These are phyloP conservation scores for Leptinotarsa texana DNA, from an alignment of 1,140 invertebrate genomes.

Conservation along the genomic window DNA sequence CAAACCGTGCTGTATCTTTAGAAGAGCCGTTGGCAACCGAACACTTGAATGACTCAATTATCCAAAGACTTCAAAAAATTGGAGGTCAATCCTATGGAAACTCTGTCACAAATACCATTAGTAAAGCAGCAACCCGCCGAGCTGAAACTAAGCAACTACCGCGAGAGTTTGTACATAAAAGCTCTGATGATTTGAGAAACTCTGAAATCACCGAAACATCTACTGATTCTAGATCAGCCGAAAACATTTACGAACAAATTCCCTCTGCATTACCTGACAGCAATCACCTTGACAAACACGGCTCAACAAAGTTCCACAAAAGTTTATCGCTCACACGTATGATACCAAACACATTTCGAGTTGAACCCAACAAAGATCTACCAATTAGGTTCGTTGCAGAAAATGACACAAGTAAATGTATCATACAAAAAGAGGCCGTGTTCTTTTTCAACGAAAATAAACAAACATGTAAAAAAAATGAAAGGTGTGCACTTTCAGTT, in stretches of 20 bases:
- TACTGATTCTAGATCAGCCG: not conserved
- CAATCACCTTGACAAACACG: not conserved
- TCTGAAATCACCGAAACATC: too few relatives aligned
- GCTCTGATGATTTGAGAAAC: too few relatives aligned
- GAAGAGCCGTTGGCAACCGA: not conserved
- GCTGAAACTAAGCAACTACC: not conserved
- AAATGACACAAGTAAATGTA: not conserved
- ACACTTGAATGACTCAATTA: constrained; percentile 26
- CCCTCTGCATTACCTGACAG: not conserved
- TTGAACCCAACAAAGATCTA: not conserved
- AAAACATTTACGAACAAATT: constrained; percentile 34
- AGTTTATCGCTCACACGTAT: too few relatives aligned
- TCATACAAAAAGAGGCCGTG: too few relatives aligned
- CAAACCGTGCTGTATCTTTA: not conserved
- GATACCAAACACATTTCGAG: not conserved
- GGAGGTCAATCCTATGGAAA: constrained; percentile 40
- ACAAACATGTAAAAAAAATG: too few relatives aligned
- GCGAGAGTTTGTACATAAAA: too few relatives aligned
- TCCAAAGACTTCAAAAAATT: constrained; percentile 42
- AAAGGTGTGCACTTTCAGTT: too few relatives aligned
- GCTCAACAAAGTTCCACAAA: too few relatives aligned
- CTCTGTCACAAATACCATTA: not conserved
- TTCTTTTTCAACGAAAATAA: too few relatives aligned
- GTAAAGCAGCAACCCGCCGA: not conserved
- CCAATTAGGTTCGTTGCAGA: constrained; percentile 3